Base-by-base conservation (phyloP, 1,140 invertebrate species). In the Piezodorus guildinii region DNA sequence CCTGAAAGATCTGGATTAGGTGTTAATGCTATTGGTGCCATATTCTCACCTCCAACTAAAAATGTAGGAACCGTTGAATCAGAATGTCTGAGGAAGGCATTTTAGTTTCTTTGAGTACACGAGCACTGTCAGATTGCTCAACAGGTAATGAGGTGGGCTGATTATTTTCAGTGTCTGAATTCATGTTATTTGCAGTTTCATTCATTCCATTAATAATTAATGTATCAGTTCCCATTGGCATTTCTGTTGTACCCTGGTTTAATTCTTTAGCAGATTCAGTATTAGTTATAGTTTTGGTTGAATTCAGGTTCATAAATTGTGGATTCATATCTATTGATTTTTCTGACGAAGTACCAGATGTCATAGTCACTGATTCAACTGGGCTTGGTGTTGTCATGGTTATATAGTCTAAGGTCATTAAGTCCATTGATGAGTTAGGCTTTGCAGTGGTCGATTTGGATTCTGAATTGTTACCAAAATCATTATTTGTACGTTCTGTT, bases 1-100 rank as follows among this genome's bases (percentile, higher is more conserved):
- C 62, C 62, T 21, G 34, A 23, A 1, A 63, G 43, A 58, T 63
- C 54, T n/a, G 62, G 62, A 27, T 58, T 63, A 16, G 15, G 30
- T 17, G 25, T 30, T 16, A 51, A 14, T 21, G 27, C 16, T 52
- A 54, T 54, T 49, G 52, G 51, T n/a, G 62, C 49, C 62, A 63
- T 63, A 34, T 52, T 49, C 9, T 60, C 43, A 16, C 52, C 52
- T 6, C 23, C 17, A 10, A 23, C 14, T 23, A 56, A 16, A 16
- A 56, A 23, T 23, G 52, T 25, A 39, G 34, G 34, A 39, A 39
- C 12, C 9, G 34, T 39, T 39, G 46, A 17, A 17, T 49, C 46
- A 19, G 46, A 19, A 2, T 49, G 1, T 49, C 46, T 19, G 46
- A n/a, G 16, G 46, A 49, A 21, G 46, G 46, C 17, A 49, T 49